Evolutionary conservation across 1,140 invertebrate genomes (phyloP), one percentile per base, ranked within the genome.

Genomic region (Lepidurus packardi): DNA sequence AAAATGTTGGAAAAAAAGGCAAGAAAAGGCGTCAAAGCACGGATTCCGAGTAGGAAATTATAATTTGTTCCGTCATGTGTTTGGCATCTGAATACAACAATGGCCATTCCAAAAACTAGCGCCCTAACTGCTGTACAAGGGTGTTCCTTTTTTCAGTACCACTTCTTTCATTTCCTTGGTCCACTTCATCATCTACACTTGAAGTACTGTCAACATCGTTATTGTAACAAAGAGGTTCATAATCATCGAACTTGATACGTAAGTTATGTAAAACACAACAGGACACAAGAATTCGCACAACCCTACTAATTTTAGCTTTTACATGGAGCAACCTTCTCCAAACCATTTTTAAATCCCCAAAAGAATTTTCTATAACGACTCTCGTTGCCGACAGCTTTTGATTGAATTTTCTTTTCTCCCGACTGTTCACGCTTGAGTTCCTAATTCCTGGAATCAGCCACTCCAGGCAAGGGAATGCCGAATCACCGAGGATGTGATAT

Each of bases 241-340:
- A 16, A 47, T 75, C 74, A 34, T 43, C 74, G 0, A 16, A 1
- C 34, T 34, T 24, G 5, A 75, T 75, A 1, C 34, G 1, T 42
- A 75, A 75, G 43, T 75, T 75, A 43, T 75, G 74, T 16, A 75
- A 43, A 34, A 1, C 74, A 75, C 74, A 34, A 43, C 8, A 75
- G 1, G 16, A 24, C 34, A 43, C 34, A 8, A 75, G 7, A 34
- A 75, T 75, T 24, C 34, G 13, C 11, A 75, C 25, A 34, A 43
- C n/a, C 34, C 74, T 43, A 75, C 9, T 16, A 24, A 34, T 9
- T 16, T 34, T 42, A 1, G 25, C 25, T 75, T 16, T 8, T 5
- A n/a, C 5, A 25, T 8, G 16, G 8, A 13, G 8, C 24, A 75
- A n/a, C 13, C 74, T n/a, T 43, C n/a, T 1, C 16, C 16, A 5